Conservation (phyloP, 2,113 vertebrate species). For the Anser cygnoides region DNA sequence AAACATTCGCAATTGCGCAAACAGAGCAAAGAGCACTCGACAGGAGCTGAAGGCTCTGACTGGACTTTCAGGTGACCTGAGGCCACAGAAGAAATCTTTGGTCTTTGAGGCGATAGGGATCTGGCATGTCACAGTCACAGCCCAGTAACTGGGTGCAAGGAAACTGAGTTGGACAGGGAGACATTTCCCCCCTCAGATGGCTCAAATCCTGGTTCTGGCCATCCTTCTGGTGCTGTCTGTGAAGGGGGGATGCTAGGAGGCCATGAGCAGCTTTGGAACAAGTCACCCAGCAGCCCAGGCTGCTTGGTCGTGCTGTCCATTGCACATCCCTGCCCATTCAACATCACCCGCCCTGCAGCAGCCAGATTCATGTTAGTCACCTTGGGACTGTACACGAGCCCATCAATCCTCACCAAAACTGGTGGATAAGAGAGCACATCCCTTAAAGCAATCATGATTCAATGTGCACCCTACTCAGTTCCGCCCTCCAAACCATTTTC, state of each 20-base stretch:
- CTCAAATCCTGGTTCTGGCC: background rate
- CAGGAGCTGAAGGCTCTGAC: background rate
- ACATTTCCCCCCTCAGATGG: background rate
- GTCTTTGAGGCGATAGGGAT: background rate
- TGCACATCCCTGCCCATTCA: background rate
- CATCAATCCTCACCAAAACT: background rate
- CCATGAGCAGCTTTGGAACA: background rate
- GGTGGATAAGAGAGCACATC: background rate
- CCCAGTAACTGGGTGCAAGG: background rate
- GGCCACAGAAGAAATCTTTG: background rate
- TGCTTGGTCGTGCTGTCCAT: background rate
- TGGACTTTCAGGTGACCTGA: background rate
- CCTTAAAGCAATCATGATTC: background rate
- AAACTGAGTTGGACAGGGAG: background rate
- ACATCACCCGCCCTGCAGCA: background rate
- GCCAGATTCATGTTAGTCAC: background rate
- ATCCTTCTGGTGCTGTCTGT: background rate
- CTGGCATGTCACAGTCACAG: background rate
- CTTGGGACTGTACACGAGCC: background rate
- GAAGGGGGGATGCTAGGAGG: background rate
- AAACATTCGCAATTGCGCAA: background rate
- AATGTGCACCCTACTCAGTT: rapidly evolving
- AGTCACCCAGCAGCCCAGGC: background rate
- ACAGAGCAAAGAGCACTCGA: background rate
- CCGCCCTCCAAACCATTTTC: background rate